phyloP scores from a whole-genome alignment of 2,797 vertebrate species.

The Centropyge bicolor region DNA sequence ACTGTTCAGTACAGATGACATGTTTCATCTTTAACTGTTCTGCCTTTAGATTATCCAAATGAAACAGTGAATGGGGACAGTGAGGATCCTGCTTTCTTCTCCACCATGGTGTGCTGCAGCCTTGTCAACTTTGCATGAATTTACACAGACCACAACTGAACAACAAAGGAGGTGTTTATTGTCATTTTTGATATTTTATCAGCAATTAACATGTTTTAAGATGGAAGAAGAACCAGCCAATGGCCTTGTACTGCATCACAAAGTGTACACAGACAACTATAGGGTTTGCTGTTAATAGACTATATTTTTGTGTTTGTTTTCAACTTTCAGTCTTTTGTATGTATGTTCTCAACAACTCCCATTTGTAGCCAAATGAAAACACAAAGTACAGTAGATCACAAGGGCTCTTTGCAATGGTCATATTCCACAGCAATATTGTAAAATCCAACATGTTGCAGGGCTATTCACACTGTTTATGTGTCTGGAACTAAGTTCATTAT shows the following conservation, averaged over 20 bases:
- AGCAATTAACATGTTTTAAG: slow-evolving; percentile 7
- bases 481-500: slow-evolving; percentile 17
- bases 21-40: background rate
- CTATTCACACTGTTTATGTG: slow-evolving; percentile 32
- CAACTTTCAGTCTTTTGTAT: slow-evolving; percentile 9
- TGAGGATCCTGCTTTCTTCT: slow-evolving; percentile 87
- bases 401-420: slow-evolving; percentile 31
- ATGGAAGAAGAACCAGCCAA: background rate
- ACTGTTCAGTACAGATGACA: background rate
- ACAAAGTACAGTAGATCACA: slow-evolving; percentile 41
- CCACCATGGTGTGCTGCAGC: slow-evolving; percentile 86
- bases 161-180: slow-evolving; percentile 24
- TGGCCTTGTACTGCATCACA: background rate
- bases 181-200: slow-evolving; percentile 19
- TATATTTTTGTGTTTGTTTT: slow-evolving; percentile 24
- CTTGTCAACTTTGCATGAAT: slow-evolving; percentile 88
- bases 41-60: slow-evolving; percentile 81
- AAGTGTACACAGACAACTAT: background rate
- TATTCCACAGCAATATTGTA: slow-evolving; percentile 63
- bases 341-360: slow-evolving; percentile 27
- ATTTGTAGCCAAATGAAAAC: slow-evolving; percentile 34
- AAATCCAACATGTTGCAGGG: slow-evolving; percentile 44
- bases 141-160: slow-evolving; percentile 20
- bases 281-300: slow-evolving; percentile 8
- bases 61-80: slow-evolving; percentile 83